phyloP scores from a whole-genome alignment of 2,113 vertebrate genomes.

The Callaeas wilsoni region DNA sequence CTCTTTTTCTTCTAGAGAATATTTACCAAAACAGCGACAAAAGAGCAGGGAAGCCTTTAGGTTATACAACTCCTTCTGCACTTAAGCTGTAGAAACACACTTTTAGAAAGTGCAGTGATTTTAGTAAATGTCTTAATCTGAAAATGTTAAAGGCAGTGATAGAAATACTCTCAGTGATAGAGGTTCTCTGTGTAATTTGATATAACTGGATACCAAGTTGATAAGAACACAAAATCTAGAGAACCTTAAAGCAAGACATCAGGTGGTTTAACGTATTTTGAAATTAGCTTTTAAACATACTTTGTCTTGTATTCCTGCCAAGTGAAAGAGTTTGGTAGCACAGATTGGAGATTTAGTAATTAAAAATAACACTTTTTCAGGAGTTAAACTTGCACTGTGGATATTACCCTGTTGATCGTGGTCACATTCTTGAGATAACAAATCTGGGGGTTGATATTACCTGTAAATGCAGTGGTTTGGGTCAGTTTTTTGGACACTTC shows the following conservation, averaged over 20 bases:
- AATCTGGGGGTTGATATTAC: background rate
- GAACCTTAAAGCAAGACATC: background rate
- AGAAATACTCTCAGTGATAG: background rate
- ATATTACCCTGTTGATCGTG: accelerated
- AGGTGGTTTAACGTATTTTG: background rate
- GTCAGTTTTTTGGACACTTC: background rate
- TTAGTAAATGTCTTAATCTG: background rate
- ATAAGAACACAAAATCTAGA: background rate
- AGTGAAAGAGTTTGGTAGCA: background rate
- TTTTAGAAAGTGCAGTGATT: background rate
- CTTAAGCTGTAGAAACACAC: background rate
- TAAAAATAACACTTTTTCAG: background rate
- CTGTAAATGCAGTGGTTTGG: background rate
- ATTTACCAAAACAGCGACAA: background rate
- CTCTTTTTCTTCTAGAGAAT: background rate
- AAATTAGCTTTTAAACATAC: background rate
- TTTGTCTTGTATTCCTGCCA: background rate
- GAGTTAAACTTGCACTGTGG: background rate
- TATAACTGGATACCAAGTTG: background rate
- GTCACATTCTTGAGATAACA: background rate
- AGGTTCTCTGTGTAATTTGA: background rate
- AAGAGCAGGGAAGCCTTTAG: background rate
- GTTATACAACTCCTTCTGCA: background rate
- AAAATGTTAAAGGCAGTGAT: background rate
- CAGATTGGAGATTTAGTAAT: background rate